Conservation (phyloP, 1,140 invertebrate species). For the Drosophila lini region DNA sequence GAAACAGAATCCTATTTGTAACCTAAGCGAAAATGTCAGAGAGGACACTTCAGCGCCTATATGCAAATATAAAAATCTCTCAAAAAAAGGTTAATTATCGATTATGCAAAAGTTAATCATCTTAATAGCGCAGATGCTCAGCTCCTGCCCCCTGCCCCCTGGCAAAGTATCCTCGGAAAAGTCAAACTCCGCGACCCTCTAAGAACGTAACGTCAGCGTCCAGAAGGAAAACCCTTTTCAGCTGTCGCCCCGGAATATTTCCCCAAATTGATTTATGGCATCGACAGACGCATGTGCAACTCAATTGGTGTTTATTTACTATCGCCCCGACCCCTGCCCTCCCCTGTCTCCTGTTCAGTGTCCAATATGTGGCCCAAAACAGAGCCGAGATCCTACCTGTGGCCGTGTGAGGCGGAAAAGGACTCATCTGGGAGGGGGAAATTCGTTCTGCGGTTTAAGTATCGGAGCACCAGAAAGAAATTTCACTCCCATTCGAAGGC, state of each 20-base stretch:
- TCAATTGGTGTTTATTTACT: conserved; percentile 79
- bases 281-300: conserved; percentile 71
- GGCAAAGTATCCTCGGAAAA: conserved; percentile 3
- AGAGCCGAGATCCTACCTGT: conserved; percentile 47
- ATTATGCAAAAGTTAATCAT: conserved; percentile 77
- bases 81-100: conserved; percentile 28
- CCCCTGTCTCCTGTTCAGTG: not conserved
- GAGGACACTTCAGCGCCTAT: not conserved
- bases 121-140: conserved; percentile 53
- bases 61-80: conserved; percentile 6
- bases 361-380: conserved; percentile 12
- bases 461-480: conserved; percentile 51
- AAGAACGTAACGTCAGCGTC: not conserved
- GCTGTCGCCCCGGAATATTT: conserved; percentile 63
- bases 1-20: not conserved
- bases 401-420: conserved; percentile 14
- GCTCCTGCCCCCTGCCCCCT: not conserved
- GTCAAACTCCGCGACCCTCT: conserved; percentile 20
- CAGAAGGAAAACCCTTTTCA: conserved; percentile 69
- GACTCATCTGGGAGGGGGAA: conserved; percentile 19
- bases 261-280: conserved; percentile 73
- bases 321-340: conserved; percentile 26
- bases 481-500: conserved; percentile 68
- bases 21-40: not conserved
- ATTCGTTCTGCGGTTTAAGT: conserved; percentile 82